Evolutionary conservation across 1,140 invertebrate genomes (phyloP).

Genomic region (Bicyclus anynana): DNA sequence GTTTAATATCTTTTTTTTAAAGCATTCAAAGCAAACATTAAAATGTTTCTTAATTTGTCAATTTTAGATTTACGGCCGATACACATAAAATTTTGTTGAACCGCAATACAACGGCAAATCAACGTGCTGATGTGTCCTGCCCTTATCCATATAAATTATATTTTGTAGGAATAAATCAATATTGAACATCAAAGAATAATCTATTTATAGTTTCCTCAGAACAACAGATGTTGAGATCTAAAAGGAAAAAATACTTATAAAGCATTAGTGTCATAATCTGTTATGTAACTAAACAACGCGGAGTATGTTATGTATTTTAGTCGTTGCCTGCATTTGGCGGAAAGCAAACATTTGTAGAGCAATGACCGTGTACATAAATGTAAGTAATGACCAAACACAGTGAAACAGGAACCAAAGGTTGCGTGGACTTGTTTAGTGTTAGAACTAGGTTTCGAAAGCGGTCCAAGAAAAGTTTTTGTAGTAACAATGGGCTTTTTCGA

Average conservation of each 20-base stretch:
- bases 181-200: no score
- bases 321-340: constrained; percentile 13
- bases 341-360: constrained; percentile 24
- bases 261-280: background rate
- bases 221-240: no score
- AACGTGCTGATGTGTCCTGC: no score
- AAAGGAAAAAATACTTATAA: background rate
- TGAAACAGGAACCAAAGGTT: constrained; percentile 24
- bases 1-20: no score
- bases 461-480: constrained; percentile 27
- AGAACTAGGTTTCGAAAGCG: constrained; percentile 25
- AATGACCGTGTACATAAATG: constrained; percentile 18
- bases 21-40: no score
- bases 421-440: constrained; percentile 25
- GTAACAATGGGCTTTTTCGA: constrained; percentile 24
- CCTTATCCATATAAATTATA: no score
- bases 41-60: no score
- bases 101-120: no score
- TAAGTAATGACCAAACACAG: constrained; percentile 22
- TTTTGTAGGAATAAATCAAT: no score
- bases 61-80: no score
- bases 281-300: constrained; percentile 14
- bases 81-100: no score
- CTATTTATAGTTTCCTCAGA: no score
- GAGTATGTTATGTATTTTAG: background rate